Evolutionary conservation across 2,797 vertebrate genomes (phyloP), one percentile per base, ranked within the genome.

Genomic region (Syngnathus acus): DNA sequence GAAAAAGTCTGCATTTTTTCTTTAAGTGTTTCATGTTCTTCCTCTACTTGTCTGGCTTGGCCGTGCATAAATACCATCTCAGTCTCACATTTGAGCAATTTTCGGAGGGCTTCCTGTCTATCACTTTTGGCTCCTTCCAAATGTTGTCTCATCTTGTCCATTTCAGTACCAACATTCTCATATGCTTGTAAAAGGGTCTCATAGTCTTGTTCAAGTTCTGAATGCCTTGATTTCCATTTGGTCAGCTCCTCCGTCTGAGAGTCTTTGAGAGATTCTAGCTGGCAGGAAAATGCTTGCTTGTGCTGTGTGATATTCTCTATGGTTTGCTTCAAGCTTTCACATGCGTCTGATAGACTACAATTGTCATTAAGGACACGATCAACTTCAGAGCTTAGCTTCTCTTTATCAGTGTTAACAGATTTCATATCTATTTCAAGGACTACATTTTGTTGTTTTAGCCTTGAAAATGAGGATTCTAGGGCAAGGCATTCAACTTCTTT

Each of bases 271-370:
- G 93, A 92, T 67, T 94, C 92, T 0, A 96, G 88, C 72, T 95
- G 94, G 76, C 92, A 93, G 42, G 93, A 94, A 78, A 95, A 95
- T 0, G 92, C 94, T 78, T 90, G 89, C 73, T 95, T 96, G 78
- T 96, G 93, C 73, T 94, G 93, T 5, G 92, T 94, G 86, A 95
- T 94, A 65, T 78, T 93, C 73, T 95, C 93, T 66, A 96, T 94
- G 45, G 93, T 95, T 43, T 88, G 91, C 64, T 96, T 94, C 47
- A 96, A 82, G 71, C 94, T 95, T 71, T 93, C 93, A 21, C 94
- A 95, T 0, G 94, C 94, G 0, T 92, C 94, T 0, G 89, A 91
- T 0, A 96, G 86, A 78, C 88, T 95, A 69, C 90, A 88, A 0
- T 95, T 96, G 32, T 94, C 94, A 0, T 77, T 84, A 23, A 87